Evolutionary conservation across 1,140 invertebrate genomes (phyloP).

Genomic region (Pollicipes pollicipes): DNA sequence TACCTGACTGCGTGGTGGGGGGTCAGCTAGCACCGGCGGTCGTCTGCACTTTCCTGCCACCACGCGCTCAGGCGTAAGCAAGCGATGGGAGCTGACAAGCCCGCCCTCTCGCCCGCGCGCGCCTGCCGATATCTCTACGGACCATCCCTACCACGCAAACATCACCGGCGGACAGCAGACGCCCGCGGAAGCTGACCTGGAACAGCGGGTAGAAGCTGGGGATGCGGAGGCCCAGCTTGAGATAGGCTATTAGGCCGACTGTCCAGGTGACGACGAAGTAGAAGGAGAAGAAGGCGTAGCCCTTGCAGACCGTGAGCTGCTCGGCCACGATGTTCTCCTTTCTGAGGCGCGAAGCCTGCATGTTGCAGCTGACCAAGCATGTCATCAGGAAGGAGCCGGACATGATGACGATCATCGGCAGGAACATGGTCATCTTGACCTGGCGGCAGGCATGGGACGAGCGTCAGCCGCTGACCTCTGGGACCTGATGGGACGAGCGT

Average conservation of each 20-base stretch:
- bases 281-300: constrained; percentile 12
- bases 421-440: constrained; percentile 1
- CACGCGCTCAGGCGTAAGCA: too few relatives aligned
- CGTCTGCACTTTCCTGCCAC: too few relatives aligned
- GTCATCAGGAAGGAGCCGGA: background rate
- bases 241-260: constrained; percentile 12
- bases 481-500: too few relatives aligned
- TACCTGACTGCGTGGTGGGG: too few relatives aligned
- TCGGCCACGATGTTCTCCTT: constrained; percentile 14
- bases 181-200: constrained; percentile 6
- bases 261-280: constrained; percentile 17
- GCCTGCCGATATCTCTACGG: too few relatives aligned
- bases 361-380: background rate
- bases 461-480: background rate
- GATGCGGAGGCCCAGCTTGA: constrained; percentile 2
- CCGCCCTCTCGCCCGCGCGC: too few relatives aligned
- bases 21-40: too few relatives aligned
- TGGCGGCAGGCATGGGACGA: background rate
- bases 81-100: too few relatives aligned
- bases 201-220: constrained; percentile 15
- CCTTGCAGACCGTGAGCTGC: constrained; percentile 15
- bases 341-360: constrained; percentile 8
- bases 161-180: too few relatives aligned
- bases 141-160: too few relatives aligned
- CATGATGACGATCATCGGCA: background rate